These are phyloP conservation scores for Drosophila asahinai DNA, from an alignment of 1,140 invertebrate genomes.

Conservation along the genomic window DNA sequence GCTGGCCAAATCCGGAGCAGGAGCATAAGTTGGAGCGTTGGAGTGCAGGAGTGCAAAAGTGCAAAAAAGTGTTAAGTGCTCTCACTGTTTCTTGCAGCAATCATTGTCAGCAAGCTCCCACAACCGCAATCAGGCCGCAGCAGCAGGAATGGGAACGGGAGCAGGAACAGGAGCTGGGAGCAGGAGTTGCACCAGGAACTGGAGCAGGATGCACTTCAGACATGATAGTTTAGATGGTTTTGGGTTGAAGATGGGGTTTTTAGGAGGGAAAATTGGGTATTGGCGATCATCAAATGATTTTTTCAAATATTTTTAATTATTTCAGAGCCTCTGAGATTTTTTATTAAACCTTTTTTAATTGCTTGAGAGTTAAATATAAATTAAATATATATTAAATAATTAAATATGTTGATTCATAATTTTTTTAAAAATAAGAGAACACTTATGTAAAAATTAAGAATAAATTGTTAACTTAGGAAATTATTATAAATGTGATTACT, in stretches of 20 bases:
- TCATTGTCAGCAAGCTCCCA: constrained; percentile 76
- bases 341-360: too few species aligned
- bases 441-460: too few species aligned
- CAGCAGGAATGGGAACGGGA: background rate
- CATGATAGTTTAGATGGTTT: background rate
- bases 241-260: background rate
- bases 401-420: too few species aligned
- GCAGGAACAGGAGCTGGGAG: background rate
- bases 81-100: constrained; percentile 74
- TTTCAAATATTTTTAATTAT: too few species aligned
- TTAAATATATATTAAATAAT: too few species aligned
- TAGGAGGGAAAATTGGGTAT: background rate
- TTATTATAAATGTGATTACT: too few species aligned
- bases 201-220: constrained; percentile 10
- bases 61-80: constrained; percentile 79
- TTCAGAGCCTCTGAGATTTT: too few species aligned
- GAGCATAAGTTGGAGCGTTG: constrained; percentile 27
- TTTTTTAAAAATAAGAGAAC: too few species aligned
- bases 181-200: background rate
- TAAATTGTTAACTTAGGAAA: too few species aligned
- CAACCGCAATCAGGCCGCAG: constrained; percentile 54
- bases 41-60: constrained; percentile 24
- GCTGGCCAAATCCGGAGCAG: constrained; percentile 32
- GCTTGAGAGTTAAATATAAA: too few species aligned
- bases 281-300: too few species aligned